Conservation (phyloP, 2,888 invertebrate species). For the Panzeria rudis region DNA sequence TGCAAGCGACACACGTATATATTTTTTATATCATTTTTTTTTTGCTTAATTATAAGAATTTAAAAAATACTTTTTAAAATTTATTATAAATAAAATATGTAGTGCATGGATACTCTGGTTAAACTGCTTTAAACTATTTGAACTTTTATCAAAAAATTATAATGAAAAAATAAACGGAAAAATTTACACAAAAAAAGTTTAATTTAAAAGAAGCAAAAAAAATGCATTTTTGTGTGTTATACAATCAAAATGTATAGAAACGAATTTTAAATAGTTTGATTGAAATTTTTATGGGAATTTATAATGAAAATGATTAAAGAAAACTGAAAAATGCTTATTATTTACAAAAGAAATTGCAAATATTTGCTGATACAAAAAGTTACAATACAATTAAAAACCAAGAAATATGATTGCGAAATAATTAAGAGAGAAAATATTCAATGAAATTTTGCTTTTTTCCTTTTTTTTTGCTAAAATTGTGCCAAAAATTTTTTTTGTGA, state of each 20-base stretch:
- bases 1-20: conserved; percentile 84
- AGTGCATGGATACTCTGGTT: conserved; percentile 22
- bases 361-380: conserved; percentile 48
- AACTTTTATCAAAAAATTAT: conserved; percentile 14
- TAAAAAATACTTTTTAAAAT: conserved; percentile 13
- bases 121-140: conserved; percentile 7
- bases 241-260: conserved; percentile 57
- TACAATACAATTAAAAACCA: conserved; percentile 13
- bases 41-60: conserved; percentile 67
- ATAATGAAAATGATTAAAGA: conserved; percentile 29
- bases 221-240: conserved; percentile 61
- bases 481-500: conserved; percentile 58
- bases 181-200: too few relatives aligned
- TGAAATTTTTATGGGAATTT: conserved; percentile 26
- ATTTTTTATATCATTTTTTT: conserved; percentile 74
- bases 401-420: conserved; percentile 53
- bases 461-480: conserved; percentile 53
- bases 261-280: conserved; percentile 40
- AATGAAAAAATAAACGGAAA: conserved; percentile 13
- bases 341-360: conserved; percentile 40
- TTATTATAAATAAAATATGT: conserved; percentile 22
- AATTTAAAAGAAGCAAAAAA: conserved; percentile 5
- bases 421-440: conserved; percentile 37
- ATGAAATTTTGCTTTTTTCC: conserved; percentile 36
- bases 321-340: conserved; percentile 48